Base-by-base conservation (phyloP, 1,140 invertebrate genomes). In the Aphaenogaster ashmeadi region DNA sequence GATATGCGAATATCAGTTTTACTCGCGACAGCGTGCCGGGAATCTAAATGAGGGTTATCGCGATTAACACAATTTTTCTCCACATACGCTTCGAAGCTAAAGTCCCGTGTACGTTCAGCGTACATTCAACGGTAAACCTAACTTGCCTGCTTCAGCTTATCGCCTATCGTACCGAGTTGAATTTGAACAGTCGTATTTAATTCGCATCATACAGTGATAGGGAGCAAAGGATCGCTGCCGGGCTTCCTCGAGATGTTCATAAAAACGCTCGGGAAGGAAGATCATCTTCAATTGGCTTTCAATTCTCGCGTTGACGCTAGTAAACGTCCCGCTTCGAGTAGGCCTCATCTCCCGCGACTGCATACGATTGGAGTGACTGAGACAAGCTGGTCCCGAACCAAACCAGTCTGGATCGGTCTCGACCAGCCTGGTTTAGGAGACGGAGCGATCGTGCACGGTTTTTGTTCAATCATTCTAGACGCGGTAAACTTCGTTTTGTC, bases 191-290 rank as follows among this genome's bases (percentile, higher is more conserved):
- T 54, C 13, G n/a, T 27, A 6, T 71, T 41, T 47, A 66, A 54
- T 21, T 44, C 21, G 54, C 38, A 5, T 60, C 9, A 15, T 36
- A 84, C 69, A 71, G 1, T 41, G 41, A 50, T 47, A 33, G 33
- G 54, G 80, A 84, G 41, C 18, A 74, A 84, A 84, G 80, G 54
- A 84, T 84, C 80, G 67, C 80, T 75, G 52, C 80, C 80, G 38
- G 52, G 18, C 80, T 83, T 84, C 80, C 69, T 47, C 80, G 69
- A 84, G 44, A 27, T 80, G 36, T 36, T 56, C 47, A 38, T 50
- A 36, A 60, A 56, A 74, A 75, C 69, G n/a, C 27, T 84, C 69
- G 69, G 54, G 38, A 75, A 62, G 69, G 8, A 84, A 75, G 80
- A 84, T 62, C 41, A 69, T 69, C 47, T 69, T 69, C 27, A 47